A percentile compares a stretch with the other conserved stretches of the same genome.
Conservation (phyloP, 2,888 invertebrate species). For the Aphodius granarius region DNA sequence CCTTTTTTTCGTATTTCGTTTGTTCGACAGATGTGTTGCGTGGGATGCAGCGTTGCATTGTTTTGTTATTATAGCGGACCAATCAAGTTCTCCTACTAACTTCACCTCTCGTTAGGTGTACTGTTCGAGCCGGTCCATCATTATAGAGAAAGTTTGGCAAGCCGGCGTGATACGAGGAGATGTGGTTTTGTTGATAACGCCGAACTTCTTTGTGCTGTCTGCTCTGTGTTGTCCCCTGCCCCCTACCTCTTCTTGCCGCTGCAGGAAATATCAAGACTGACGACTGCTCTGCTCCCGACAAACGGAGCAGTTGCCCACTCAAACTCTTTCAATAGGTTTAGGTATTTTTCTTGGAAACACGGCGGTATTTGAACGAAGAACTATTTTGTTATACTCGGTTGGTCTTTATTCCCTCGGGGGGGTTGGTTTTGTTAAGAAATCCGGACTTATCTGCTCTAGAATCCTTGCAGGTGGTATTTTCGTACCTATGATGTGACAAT, state of each 20-base stretch:
- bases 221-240: slow-evolving; percentile 16
- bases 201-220: slow-evolving; percentile 41
- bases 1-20: slow-evolving; percentile 43
- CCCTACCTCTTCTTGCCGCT: slow-evolving; percentile 5
- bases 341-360: not conserved
- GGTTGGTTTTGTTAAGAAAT: not conserved
- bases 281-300: no score
- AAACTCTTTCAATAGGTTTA: not conserved
- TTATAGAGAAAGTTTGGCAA: slow-evolving; percentile 53
- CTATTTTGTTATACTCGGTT: not conserved
- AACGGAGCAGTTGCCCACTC: not conserved
- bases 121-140: slow-evolving; percentile 29
- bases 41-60: slow-evolving; percentile 43
- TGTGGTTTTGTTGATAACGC: slow-evolving; percentile 46
- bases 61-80: slow-evolving; percentile 48
- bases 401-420: not conserved
- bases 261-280: not conserved
- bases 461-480: not conserved
- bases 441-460: not conserved
- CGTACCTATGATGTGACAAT: not conserved
- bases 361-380: not conserved
- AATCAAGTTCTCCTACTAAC: slow-evolving; percentile 23
- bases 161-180: slow-evolving; percentile 46
- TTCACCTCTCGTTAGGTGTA: no score
- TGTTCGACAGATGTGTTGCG: slow-evolving; percentile 45